Evolutionary conservation across 2,113 vertebrate genomes (phyloP).

Genomic region (Vombatus ursinus): DNA sequence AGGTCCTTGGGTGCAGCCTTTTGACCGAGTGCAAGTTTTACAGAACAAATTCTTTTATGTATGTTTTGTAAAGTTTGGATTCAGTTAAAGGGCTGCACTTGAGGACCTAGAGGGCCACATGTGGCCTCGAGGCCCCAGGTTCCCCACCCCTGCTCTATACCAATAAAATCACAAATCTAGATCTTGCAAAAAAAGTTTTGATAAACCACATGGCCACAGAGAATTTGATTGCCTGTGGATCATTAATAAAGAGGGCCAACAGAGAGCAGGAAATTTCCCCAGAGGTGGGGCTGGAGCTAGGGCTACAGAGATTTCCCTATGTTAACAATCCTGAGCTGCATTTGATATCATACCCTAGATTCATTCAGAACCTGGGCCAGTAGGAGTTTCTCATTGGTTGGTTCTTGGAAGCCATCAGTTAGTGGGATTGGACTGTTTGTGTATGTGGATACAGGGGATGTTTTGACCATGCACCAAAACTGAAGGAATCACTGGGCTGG

Average conservation of each 20-base stretch:
- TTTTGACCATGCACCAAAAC: not conserved
- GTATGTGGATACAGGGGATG: not conserved
- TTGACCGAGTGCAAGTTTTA: too few species aligned
- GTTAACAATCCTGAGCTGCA: not conserved
- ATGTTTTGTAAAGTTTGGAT: too few species aligned
- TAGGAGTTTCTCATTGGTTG: not conserved
- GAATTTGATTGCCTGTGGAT: not conserved
- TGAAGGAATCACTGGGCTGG: not conserved
- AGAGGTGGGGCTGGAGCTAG: not conserved
- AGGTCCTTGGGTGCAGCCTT: too few species aligned
- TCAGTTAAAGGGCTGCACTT: too few species aligned
- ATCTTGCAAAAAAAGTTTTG: not conserved
- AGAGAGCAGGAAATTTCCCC: not conserved
- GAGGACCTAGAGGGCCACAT: too few species aligned
- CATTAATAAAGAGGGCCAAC: not conserved
- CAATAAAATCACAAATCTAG: not conserved
- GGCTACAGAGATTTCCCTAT: not conserved
- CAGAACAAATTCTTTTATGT: too few species aligned
- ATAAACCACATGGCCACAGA: not conserved
- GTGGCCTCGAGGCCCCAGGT: too few species aligned
- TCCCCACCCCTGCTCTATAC: not conserved
- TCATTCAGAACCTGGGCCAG: not conserved
- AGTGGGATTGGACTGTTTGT: not conserved
- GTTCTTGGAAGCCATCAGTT: not conserved
- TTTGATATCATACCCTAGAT: not conserved